A percentile compares a stretch with the other conserved stretches of the same genome.
phyloP scores from a whole-genome alignment of 2,888 invertebrate species.

The Tryphoninae sp. region DNA sequence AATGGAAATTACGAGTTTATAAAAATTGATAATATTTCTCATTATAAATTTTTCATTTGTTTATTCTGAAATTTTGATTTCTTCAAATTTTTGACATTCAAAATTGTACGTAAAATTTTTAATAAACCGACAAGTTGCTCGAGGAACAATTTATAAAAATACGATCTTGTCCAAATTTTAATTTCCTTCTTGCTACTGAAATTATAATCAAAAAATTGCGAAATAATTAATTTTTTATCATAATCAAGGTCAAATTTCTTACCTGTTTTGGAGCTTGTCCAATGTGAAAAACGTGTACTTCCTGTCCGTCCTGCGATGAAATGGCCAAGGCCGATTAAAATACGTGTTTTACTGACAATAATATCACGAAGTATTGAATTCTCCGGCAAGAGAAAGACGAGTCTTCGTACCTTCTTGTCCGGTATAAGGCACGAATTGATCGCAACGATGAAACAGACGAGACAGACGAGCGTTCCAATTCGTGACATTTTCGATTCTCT shows the following conservation, averaged over 20 bases:
- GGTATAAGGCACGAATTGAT: slow-evolving; percentile 65
- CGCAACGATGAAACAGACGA: slow-evolving; percentile 62
- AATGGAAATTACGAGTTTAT: neutral
- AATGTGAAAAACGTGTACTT: slow-evolving; percentile 69
- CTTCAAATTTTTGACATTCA: too few species aligned
- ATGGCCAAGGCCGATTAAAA: slow-evolving; percentile 71
- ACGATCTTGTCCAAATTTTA: too few species aligned
- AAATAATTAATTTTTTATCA: neutral
- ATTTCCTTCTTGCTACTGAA: too few species aligned
- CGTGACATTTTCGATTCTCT: slow-evolving; percentile 47
- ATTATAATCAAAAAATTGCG: neutral
- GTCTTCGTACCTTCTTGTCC: slow-evolving; percentile 70
- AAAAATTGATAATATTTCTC: too few species aligned
- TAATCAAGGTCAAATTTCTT: neutral
- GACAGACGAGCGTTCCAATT: slow-evolving; percentile 42
- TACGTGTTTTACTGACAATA: slow-evolving; percentile 63
- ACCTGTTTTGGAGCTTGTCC: slow-evolving; percentile 37
- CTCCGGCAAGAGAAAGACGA: slow-evolving; percentile 64
- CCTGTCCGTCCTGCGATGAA: slow-evolving; percentile 69
- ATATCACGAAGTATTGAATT: slow-evolving; percentile 57
- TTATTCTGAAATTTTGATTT: too few species aligned
- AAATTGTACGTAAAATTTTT: too few species aligned
- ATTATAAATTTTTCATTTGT: too few species aligned
- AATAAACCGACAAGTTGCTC: too few species aligned
- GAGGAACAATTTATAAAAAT: too few species aligned